phyloP scores from a whole-genome alignment of 2,113 vertebrate genomes.

The Hippolais icterina region DNA sequence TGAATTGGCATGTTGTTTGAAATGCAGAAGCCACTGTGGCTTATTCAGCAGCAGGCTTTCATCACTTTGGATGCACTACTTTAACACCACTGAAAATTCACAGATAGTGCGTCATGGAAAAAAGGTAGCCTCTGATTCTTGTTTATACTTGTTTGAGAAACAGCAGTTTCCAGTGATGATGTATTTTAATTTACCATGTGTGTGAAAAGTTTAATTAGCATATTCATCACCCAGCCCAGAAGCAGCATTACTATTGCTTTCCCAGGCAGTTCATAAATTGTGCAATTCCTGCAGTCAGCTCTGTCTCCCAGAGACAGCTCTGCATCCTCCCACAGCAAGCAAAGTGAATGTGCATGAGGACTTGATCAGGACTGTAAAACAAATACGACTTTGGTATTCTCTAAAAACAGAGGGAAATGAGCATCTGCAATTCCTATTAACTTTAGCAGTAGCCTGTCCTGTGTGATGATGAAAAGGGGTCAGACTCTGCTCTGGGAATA shows the following conservation, averaged over 20 bases:
- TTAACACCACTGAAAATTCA: background rate
- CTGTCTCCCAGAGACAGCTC: background rate
- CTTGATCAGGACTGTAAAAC: background rate
- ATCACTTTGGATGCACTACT: background rate
- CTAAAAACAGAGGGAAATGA: background rate
- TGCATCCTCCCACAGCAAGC: background rate
- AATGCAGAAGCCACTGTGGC: background rate
- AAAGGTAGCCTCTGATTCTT: background rate
- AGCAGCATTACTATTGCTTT: background rate
- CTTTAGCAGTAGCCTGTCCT: background rate
- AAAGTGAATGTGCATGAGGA: rapidly evolving
- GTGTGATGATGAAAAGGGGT: background rate
- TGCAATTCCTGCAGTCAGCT: background rate
- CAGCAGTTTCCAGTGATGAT: background rate
- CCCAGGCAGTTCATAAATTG: background rate
- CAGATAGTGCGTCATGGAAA: background rate
- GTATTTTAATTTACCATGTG: slow-evolving; percentile 23
- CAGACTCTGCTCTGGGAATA: background rate
- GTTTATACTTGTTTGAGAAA: slow-evolving; percentile 44
- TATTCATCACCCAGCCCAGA: slow-evolving; percentile 12
- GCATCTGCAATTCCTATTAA: background rate
- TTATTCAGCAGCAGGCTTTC: background rate
- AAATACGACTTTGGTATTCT: background rate
- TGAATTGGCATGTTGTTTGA: background rate
- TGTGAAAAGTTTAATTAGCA: slow-evolving; percentile 37